These are phyloP conservation scores for Myrmecobius fasciatus DNA, from an alignment of 2,113 vertebrate species.

Conservation along the genomic window DNA sequence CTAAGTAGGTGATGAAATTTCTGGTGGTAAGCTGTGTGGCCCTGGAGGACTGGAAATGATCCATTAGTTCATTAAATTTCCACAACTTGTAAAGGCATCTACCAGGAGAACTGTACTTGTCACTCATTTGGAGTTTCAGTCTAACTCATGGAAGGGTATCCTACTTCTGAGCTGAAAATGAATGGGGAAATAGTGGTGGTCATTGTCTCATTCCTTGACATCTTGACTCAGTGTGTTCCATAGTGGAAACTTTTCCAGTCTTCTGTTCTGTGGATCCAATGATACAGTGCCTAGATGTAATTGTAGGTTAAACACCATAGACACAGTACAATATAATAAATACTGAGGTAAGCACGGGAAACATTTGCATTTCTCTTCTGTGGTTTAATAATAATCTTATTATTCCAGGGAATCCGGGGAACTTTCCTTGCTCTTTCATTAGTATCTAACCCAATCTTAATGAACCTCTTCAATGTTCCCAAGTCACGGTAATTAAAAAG, in stretches of 20 bases:
- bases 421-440: background rate
- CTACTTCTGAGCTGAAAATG: background rate
- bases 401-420: background rate
- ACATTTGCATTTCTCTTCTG: background rate
- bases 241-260: background rate
- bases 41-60: background rate
- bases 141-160: background rate
- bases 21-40: background rate
- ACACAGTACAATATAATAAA: background rate
- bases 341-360: background rate
- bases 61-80: background rate
- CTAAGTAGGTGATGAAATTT: slow-evolving; percentile 7
- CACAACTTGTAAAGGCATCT: background rate
- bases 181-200: background rate
- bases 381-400: background rate
- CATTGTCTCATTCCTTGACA: background rate
- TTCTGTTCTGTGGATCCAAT: background rate
- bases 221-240: background rate
- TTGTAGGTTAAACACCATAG: background rate
- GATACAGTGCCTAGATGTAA: background rate
- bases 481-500: background rate
- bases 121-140: background rate
- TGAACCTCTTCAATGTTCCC: background rate
- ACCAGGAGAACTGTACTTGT: background rate
- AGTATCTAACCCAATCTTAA: background rate